Evolutionary conservation across 1,140 invertebrate genomes (phyloP).

Genomic region (Cydia amplana): DNA sequence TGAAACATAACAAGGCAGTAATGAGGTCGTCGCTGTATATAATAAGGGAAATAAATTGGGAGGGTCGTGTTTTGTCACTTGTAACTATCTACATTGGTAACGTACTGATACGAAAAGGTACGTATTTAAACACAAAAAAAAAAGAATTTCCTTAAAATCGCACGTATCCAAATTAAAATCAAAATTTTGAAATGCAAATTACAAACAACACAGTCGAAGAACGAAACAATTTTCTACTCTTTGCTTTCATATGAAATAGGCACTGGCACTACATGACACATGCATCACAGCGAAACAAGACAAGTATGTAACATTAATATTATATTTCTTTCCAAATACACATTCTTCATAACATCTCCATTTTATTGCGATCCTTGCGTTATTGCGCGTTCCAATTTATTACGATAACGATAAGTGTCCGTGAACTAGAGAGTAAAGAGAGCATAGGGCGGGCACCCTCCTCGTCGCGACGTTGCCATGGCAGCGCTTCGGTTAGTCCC

Average conservation of each 20-base stretch:
- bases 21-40: conserved; percentile 18
- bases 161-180: too few relatives aligned
- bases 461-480: conserved; percentile 57
- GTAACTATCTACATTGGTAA: not conserved
- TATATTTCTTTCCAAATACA: conserved; percentile 7
- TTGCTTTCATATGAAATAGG: not conserved
- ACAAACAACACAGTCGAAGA: too few relatives aligned
- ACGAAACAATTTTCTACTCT: not conserved
- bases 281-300: not conserved
- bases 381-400: conserved; percentile 73
- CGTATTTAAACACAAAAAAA: too few relatives aligned
- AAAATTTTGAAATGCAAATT: too few relatives aligned
- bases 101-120: too few relatives aligned
- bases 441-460: conserved; percentile 51
- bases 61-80: not conserved
- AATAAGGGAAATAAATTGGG: not conserved
- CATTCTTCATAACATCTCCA: conserved; percentile 43
- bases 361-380: conserved; percentile 64
- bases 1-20: conserved; percentile 15
- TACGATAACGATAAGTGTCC: conserved; percentile 75
- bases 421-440: conserved; percentile 64
- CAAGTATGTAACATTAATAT: conserved; percentile 15
- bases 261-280: not conserved
- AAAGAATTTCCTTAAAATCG: too few relatives aligned
- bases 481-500: conserved; percentile 47